phyloP scores from a whole-genome alignment of 2,797 vertebrate genomes.

The Oreochromis grahami region DNA sequence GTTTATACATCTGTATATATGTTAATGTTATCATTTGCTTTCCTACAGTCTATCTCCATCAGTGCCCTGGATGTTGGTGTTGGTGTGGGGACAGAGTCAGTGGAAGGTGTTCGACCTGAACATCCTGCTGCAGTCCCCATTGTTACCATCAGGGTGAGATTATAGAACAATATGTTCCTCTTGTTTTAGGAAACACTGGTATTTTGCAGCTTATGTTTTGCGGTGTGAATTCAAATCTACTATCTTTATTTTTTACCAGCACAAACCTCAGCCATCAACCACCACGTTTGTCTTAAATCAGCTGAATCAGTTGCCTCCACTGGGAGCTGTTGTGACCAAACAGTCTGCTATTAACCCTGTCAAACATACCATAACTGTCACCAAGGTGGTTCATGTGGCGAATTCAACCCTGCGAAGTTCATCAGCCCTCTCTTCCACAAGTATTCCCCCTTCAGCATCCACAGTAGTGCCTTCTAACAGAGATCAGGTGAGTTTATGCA shows the following conservation, averaged over 20 bases:
- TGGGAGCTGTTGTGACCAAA: conserved; percentile 91
- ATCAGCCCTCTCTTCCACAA: conserved; percentile 66
- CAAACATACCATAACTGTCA: conserved; percentile 94
- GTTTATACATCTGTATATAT: neutral
- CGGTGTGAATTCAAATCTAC: neutral
- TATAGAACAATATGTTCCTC: neutral
- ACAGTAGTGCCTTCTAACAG: conserved; percentile 83
- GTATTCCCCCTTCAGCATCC: conserved; percentile 76
- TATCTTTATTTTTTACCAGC: conserved; percentile 20
- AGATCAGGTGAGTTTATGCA: conserved; percentile 75
- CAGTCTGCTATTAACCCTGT: conserved; percentile 84
- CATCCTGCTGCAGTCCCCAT: conserved; percentile 78
- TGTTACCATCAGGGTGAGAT: conserved; percentile 89
- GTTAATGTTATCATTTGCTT: neutral
- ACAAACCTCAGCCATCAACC: conserved; percentile 94
- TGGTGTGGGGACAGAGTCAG: conserved; percentile 80
- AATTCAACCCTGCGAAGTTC: conserved; percentile 83
- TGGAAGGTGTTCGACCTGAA: conserved; percentile 79
- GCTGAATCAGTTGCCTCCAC: conserved; percentile 95
- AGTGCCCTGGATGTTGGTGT: conserved; percentile 84
- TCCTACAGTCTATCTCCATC: conserved; percentile 85
- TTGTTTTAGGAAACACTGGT: neutral
- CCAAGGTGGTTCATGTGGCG: conserved; percentile 92
- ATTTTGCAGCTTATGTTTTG: neutral
- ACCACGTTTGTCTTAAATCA: conserved; percentile 99